Conservation (phyloP, 2,888 invertebrate species). For the Iselma pallidipennis region DNA sequence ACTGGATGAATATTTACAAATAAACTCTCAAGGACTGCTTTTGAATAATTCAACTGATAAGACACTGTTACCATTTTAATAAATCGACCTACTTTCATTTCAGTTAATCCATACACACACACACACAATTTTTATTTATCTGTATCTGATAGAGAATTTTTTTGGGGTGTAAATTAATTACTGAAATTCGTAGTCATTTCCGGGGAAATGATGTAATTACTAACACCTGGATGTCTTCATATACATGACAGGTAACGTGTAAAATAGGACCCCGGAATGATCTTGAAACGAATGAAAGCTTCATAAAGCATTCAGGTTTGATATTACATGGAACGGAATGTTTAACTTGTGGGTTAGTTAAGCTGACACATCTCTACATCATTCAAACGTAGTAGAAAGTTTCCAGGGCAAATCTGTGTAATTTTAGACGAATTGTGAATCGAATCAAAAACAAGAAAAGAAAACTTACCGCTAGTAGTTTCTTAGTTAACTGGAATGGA, state of each 20-base stretch:
- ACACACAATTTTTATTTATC: too few species aligned
- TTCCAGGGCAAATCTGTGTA: too few species aligned
- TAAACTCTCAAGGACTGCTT: background rate
- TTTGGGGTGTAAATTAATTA: too few species aligned
- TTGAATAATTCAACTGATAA: background rate
- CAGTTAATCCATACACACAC: background rate
- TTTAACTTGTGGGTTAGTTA: background rate
- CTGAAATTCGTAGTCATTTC: background rate
- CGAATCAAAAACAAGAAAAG: too few species aligned
- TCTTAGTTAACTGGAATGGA: too few species aligned
- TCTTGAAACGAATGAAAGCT: background rate
- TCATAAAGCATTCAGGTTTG: background rate
- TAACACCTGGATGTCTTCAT: background rate
- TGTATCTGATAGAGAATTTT: too few species aligned
- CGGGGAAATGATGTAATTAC: background rate
- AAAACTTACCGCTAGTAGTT: too few species aligned
- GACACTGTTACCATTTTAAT: background rate
- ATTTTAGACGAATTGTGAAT: too few species aligned
- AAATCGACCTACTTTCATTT: background rate
- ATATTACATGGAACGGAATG: background rate
- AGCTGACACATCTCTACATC: background rate
- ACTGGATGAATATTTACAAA: background rate
- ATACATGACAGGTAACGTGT: too few species aligned
- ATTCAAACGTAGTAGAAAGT: too few species aligned
- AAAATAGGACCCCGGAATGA: too few species aligned